Percentiles rank a stretch among this genome's conserved stretches.
Evolutionary conservation across 1,140 invertebrate genomes (phyloP).

Genomic region (Carcinoscorpius rotundicauda): DNA sequence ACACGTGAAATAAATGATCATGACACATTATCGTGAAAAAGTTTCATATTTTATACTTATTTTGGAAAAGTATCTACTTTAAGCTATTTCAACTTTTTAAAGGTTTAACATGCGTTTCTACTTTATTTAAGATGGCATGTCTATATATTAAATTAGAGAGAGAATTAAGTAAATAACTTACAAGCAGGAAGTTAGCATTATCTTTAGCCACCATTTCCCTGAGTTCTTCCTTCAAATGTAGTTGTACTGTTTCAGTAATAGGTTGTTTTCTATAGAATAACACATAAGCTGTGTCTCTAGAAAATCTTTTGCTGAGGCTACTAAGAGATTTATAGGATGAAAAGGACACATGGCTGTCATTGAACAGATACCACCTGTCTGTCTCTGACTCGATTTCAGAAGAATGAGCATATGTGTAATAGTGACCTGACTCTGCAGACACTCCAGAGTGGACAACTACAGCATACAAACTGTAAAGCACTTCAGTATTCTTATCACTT

Average conservation of each 20-base stretch:
- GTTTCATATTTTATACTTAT: too few species aligned
- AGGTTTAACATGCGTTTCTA: too few species aligned
- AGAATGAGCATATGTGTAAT: conserved; percentile 63
- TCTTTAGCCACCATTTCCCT: conserved; percentile 38
- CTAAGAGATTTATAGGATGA: conserved; percentile 49
- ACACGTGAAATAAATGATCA: too few species aligned
- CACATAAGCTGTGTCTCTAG: conserved; percentile 66
- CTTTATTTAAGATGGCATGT: too few species aligned
- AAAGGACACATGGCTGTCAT: conserved; percentile 54
- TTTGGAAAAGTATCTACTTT: too few species aligned
- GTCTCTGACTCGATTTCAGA: conserved; percentile 20
- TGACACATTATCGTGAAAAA: too few species aligned
- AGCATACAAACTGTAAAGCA: conserved; percentile 54
- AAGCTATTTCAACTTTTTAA: too few species aligned
- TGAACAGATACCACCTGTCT: conserved; percentile 64
- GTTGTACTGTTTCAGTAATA: conserved; percentile 24
- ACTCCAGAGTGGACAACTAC: conserved; percentile 70
- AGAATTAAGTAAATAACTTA: conserved; percentile 11
- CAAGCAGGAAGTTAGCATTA: conserved; percentile 32
- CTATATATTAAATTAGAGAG: too few species aligned
- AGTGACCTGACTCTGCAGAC: conserved; percentile 70
- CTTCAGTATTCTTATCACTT: conserved; percentile 21
- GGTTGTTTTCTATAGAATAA: conserved; percentile 50
- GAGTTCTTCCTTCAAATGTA: conserved; percentile 34
- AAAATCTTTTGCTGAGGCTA: conserved; percentile 40